These are phyloP conservation scores for Psittacula cyanocephala DNA, from an alignment of 2,113 vertebrate species.

Conservation along the genomic window DNA sequence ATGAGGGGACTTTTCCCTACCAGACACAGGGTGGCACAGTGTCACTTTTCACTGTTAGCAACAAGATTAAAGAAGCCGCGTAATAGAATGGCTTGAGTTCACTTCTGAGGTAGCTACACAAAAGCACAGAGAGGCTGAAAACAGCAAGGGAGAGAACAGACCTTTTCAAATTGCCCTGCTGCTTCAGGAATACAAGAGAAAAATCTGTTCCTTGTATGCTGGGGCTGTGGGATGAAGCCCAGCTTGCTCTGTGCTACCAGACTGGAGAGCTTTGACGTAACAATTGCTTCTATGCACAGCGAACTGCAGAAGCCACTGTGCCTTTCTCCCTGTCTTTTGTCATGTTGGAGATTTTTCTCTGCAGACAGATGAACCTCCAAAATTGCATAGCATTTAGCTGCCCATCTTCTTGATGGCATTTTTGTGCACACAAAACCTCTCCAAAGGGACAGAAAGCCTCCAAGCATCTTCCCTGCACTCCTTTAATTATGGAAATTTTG, in stretches of 20 bases:
- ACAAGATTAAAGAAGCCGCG: not conserved
- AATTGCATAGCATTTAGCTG: not conserved
- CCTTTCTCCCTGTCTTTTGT: not conserved
- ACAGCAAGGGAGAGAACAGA: not conserved
- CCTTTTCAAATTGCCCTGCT: not conserved
- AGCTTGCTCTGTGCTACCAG: not conserved
- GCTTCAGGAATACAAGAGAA: not conserved
- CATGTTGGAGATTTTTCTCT: not conserved
- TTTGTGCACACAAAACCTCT: not conserved
- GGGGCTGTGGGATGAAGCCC: not conserved
- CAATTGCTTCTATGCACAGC: not conserved
- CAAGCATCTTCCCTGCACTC: not conserved
- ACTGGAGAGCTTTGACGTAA: not conserved
- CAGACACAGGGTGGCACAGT: constrained; percentile 24
- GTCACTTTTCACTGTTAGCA: constrained; percentile 12
- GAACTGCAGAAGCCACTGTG: not conserved
- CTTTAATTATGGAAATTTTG: not conserved
- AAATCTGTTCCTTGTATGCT: not conserved
- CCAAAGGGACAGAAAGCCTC: not conserved
- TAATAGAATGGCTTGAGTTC: not conserved
- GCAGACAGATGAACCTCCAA: not conserved
- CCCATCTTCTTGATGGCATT: not conserved
- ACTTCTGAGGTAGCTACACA: not conserved
- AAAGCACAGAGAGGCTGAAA: not conserved
- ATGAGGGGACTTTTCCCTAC: not conserved